Conservation (phyloP, 2,797 vertebrate species). For the Dermochelys coriacea region DNA sequence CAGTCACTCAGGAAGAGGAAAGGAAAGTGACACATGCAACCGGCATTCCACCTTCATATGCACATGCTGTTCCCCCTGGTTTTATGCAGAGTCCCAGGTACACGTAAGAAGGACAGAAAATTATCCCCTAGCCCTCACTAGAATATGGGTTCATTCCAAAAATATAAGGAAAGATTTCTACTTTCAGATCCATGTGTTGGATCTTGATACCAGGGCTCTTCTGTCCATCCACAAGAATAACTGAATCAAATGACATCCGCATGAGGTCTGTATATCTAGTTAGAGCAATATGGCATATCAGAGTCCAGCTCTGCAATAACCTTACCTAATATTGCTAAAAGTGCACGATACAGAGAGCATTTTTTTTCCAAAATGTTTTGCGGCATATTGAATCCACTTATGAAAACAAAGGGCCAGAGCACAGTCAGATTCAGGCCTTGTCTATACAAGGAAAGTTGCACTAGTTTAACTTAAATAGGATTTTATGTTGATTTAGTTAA, state of each 20-base stretch:
- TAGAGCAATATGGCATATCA: not conserved
- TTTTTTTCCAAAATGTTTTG: not conserved
- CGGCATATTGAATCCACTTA: not conserved
- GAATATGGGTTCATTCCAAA: too few species aligned
- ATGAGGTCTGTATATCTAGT: too few species aligned
- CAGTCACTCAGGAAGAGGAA: not conserved
- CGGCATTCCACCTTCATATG: not conserved
- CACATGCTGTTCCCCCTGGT: not conserved
- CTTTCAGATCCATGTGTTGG: too few species aligned
- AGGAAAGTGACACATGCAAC: not conserved
- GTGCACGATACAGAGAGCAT: not conserved
- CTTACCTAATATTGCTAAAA: not conserved
- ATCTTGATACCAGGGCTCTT: too few species aligned
- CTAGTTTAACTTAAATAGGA: not conserved
- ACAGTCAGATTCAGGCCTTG: not conserved
- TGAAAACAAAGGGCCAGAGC: not conserved
- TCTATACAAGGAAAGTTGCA: not conserved
- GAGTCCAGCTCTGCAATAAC: not conserved
- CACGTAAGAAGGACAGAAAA: not conserved
- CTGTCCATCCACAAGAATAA: too few species aligned
- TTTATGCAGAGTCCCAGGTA: not conserved
- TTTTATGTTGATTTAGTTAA: not conserved
- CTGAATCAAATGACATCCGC: too few species aligned
- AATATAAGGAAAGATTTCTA: too few species aligned
- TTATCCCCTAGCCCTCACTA: too few species aligned